Conservation (phyloP, 2,888 invertebrate species). For the Ormyrus thymus region DNA sequence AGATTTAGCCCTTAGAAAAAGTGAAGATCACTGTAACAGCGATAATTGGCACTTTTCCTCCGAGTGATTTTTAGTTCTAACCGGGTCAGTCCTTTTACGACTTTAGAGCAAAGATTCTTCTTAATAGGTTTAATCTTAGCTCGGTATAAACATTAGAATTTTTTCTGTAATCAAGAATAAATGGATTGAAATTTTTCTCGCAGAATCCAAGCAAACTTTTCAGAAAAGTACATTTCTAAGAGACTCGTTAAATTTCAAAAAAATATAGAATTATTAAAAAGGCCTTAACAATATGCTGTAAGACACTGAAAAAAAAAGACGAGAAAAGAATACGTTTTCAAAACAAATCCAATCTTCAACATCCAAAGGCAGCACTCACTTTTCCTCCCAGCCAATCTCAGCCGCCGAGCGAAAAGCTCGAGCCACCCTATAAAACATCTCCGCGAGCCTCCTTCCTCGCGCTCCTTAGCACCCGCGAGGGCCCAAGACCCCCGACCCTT, state of each 20-base stretch:
- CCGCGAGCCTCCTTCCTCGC: no score
- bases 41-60: slow-evolving; percentile 38
- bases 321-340: no score
- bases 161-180: neutral
- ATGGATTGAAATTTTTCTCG: neutral
- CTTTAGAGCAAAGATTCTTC: neutral
- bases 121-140: slow-evolving; percentile 5
- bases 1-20: neutral
- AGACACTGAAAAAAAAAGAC: neutral
- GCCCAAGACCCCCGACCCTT: no score
- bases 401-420: no score
- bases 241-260: neutral
- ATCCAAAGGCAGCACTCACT: no score
- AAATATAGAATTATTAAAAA: slow-evolving; percentile 12
- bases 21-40: neutral
- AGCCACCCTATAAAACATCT: no score
- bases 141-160: slow-evolving; percentile 2
- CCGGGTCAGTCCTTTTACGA: slow-evolving; percentile 13
- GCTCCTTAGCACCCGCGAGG: no score
- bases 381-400: no score
- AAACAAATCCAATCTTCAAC: no score
- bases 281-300: neutral
- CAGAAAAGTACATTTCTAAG: no score
- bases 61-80: slow-evolving; percentile 20
- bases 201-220: neutral